Conservation (phyloP, 1,140 invertebrate genomes). For the Drosophila azteca region DNA sequence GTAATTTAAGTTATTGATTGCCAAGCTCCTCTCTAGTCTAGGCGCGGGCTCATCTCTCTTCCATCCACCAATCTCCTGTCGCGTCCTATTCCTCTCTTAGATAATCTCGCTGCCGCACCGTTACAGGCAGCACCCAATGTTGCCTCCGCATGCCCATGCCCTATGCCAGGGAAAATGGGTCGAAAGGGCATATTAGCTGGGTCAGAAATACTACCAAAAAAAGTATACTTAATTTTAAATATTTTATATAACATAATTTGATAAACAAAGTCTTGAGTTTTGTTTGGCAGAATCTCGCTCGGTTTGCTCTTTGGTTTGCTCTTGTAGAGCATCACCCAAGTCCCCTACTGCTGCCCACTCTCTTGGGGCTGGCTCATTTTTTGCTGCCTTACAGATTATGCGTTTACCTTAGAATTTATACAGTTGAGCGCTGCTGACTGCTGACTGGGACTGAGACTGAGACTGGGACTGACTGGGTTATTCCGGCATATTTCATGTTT, state of each 20-base stretch:
- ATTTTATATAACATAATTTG: no score
- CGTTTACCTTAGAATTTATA: slow-evolving; percentile 74
- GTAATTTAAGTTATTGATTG: slow-evolving; percentile 84
- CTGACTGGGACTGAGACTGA: background rate
- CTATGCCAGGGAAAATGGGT: slow-evolving; percentile 47
- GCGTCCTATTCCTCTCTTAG: slow-evolving; percentile 36
- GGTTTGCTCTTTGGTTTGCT: no score
- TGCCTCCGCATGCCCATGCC: slow-evolving; percentile 35
- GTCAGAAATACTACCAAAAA: no score
- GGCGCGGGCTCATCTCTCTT: slow-evolving; percentile 13
- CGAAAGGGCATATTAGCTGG: slow-evolving; percentile 28
- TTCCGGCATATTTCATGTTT: slow-evolving; percentile 72
- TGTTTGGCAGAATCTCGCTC: no score
- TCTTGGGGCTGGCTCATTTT: slow-evolving; percentile 9
- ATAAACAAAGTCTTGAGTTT: no score
- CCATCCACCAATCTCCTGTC: background rate
- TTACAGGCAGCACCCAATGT: slow-evolving; percentile 71
- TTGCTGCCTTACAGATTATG: slow-evolving; percentile 46
- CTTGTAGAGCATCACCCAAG: slow-evolving; percentile 7
- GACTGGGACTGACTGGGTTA: slow-evolving; percentile 54
- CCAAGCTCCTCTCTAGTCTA: slow-evolving; percentile 56
- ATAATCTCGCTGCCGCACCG: slow-evolving; percentile 67
- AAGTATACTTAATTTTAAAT: no score
- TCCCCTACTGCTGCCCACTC: background rate
- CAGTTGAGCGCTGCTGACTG: slow-evolving; percentile 35